Percentiles rank a stretch among this genome's conserved stretches.
Conservation (phyloP, 1,140 invertebrate genomes). For the Caenorhabditis elegans region DNA sequence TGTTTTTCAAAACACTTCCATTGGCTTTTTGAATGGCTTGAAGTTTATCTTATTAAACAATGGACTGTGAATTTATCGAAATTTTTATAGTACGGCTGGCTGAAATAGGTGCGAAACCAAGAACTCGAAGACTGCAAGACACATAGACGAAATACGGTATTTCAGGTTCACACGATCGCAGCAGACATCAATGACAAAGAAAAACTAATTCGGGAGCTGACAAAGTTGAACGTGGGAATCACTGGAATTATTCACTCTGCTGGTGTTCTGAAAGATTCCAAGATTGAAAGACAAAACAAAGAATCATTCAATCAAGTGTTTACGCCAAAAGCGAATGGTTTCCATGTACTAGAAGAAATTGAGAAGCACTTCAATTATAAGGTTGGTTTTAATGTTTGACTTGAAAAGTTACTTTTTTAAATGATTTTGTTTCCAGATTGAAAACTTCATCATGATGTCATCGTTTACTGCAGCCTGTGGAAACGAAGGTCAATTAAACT, state of each 20-base stretch:
- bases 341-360: slow-evolving; percentile 21
- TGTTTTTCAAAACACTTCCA: no score
- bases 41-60: no score
- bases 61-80: no score
- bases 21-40: no score
- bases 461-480: slow-evolving; percentile 42
- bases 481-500: slow-evolving; percentile 49
- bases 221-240: neutral
- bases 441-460: slow-evolving; percentile 48
- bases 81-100: no score
- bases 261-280: slow-evolving; percentile 40
- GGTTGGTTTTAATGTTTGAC: neutral
- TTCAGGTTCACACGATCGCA: slow-evolving; percentile 11
- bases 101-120: no score
- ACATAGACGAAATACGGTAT: no score
- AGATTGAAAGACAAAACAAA: slow-evolving; percentile 22
- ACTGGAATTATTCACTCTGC: slow-evolving; percentile 49
- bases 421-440: neutral
- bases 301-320: slow-evolving; percentile 28
- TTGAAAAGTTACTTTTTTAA: neutral
- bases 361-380: slow-evolving; percentile 9
- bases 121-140: no score
- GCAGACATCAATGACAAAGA: slow-evolving; percentile 33
- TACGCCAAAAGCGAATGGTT: slow-evolving; percentile 31
- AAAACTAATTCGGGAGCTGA: neutral